Conservation (phyloP, 2,888 invertebrate genomes). For the Zygogramma bicolorata region DNA sequence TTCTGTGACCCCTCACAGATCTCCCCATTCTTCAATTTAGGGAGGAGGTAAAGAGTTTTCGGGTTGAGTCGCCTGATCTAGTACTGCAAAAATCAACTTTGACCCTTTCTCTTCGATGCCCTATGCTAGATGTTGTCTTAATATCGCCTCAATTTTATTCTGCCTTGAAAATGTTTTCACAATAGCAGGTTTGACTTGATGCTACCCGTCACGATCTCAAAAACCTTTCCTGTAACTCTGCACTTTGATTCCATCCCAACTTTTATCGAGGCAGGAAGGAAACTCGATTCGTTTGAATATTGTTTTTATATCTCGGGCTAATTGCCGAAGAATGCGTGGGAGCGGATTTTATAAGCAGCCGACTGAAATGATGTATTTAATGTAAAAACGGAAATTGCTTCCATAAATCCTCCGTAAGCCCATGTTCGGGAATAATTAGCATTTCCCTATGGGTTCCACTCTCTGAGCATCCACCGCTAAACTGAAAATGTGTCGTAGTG, state of each 20-base stretch:
- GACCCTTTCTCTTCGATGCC: too few species aligned
- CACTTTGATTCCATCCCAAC: background rate
- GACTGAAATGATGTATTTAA: background rate
- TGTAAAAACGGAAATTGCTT: conserved; percentile 4
- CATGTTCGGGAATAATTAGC: conserved; percentile 10
- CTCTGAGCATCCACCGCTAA: background rate
- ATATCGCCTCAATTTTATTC: too few species aligned
- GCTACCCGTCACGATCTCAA: too few species aligned
- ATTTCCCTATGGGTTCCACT: background rate
- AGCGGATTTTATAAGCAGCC: background rate
- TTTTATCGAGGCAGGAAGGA: background rate
- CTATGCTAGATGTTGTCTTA: too few species aligned
- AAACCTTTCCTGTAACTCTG: background rate
- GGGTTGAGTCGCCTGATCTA: too few species aligned
- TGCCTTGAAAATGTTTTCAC: too few species aligned
- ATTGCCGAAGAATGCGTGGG: background rate
- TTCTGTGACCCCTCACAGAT: too few species aligned
- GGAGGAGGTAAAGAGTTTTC: too few species aligned
- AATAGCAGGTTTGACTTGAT: too few species aligned
- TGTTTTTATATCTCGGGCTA: background rate
- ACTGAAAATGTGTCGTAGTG: background rate
- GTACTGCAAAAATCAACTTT: too few species aligned
- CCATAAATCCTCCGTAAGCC: conserved; percentile 3
- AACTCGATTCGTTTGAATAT: background rate
- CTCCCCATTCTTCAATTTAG: too few species aligned